A percentile compares a stretch with the other conserved stretches of the same genome.
Conservation (phyloP, 2,797 vertebrate species). For the Podarcis siculus region DNA sequence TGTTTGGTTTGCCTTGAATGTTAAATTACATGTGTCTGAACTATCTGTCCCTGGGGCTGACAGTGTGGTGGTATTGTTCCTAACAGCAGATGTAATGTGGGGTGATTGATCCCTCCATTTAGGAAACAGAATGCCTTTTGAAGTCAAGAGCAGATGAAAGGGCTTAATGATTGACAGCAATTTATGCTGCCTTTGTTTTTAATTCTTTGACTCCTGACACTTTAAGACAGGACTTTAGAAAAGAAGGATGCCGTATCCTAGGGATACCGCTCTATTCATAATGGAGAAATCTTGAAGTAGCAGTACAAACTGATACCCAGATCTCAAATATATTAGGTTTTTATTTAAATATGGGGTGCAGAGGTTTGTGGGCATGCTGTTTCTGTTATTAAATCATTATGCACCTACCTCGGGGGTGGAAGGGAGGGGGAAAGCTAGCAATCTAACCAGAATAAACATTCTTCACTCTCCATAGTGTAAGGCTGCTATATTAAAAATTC, state of each 20-base stretch:
- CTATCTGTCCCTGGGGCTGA: constrained; percentile 18
- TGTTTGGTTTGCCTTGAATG: constrained; percentile 56
- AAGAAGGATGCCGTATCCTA: constrained; percentile 70
- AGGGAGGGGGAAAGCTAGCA: constrained; percentile 45
- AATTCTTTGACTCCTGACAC: constrained; percentile 75
- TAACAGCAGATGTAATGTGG: constrained; percentile 26
- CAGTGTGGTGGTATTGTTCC: background rate
- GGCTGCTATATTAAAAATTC: constrained; percentile 74
- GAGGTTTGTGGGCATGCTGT: constrained; percentile 71
- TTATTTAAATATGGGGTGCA: constrained; percentile 70
- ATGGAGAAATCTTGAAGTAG: constrained; percentile 46
- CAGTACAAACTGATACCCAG: constrained; percentile 53
- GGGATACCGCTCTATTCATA: constrained; percentile 64
- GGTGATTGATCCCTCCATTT: constrained; percentile 75
- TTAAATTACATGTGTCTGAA: constrained; percentile 20
- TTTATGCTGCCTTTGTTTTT: constrained; percentile 76
- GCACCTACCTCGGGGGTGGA: constrained; percentile 58
- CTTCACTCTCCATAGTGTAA: constrained; percentile 55
- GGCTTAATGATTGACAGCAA: constrained; percentile 74
- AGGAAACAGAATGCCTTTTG: constrained; percentile 66
- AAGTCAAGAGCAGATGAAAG: constrained; percentile 68
- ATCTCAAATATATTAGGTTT: constrained; percentile 71
- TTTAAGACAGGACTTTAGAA: constrained; percentile 75
- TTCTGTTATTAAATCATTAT: constrained; percentile 75
- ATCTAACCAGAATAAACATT: constrained; percentile 65